Conservation (phyloP, 2,113 vertebrate genomes). For the Sigmodon hispidus region DNA sequence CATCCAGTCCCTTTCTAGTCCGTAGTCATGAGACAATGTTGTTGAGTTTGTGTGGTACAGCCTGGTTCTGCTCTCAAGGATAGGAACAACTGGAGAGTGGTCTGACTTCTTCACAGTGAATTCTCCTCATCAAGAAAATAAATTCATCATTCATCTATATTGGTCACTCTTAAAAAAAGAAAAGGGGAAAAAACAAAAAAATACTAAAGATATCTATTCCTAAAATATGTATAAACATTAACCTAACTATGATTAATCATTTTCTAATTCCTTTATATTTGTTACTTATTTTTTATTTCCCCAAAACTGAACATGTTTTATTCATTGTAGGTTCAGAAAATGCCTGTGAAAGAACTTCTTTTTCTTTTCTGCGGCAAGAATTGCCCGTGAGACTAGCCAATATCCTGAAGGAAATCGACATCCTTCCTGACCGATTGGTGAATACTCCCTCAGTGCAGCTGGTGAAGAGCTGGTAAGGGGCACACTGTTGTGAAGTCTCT, state of each 20-base stretch:
- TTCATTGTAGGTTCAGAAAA: slow-evolving; percentile 92
- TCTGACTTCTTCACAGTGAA: neutral
- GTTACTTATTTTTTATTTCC: neutral
- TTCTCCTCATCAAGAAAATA: slow-evolving; percentile 1
- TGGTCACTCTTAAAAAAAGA: neutral
- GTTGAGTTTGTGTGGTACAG: neutral
- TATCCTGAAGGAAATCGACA: slow-evolving; percentile 97
- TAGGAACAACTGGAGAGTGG: neutral
- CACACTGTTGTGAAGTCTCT: neutral
- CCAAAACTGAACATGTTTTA: slow-evolving; percentile 24
- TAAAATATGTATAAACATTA: slow-evolving; percentile 12
- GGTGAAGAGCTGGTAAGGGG: slow-evolving; percentile 94
- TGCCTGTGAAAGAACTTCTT: slow-evolving; percentile 98
- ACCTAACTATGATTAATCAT: neutral
- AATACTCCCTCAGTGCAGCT: slow-evolving; percentile 94
- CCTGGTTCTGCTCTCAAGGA: neutral
- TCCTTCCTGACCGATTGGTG: slow-evolving; percentile 93
- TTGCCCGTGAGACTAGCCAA: slow-evolving; percentile 97
- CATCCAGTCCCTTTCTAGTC: neutral
- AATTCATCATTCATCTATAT: neutral
- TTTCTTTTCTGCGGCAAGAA: slow-evolving; percentile 95
- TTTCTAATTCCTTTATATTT: slow-evolving; percentile 21
- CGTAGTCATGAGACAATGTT: neutral
- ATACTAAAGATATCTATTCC: neutral
- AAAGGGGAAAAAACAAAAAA: neutral